phyloP scores from a whole-genome alignment of 2,888 invertebrate genomes.

The Lymantria monacha region DNA sequence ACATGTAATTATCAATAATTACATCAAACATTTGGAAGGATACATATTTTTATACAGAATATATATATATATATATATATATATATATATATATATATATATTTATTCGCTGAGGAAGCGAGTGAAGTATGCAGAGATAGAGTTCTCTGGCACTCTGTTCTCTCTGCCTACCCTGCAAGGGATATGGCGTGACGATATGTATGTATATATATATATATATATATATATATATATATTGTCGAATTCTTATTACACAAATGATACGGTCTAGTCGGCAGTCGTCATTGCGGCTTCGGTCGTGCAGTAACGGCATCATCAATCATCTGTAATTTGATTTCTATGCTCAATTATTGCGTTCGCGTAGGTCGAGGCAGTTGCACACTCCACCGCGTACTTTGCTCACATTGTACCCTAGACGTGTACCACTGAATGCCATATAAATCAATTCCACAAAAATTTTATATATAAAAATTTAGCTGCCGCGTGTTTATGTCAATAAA shows the following conservation, averaged over 20 bases:
- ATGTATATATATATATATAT: neutral
- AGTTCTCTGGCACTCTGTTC: too few species aligned
- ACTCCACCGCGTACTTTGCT: conserved; percentile 53
- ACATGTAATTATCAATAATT: too few species aligned
- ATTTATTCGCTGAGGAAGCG: too few species aligned
- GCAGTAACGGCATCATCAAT: conserved; percentile 81
- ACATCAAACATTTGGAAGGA: too few species aligned
- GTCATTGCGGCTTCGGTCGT: conserved; percentile 75
- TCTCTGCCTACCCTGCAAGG: too few species aligned
- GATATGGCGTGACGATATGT: too few species aligned
- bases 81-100: conserved; percentile 32
- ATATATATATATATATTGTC: conserved; percentile 49
- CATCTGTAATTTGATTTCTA: conserved; percentile 82
- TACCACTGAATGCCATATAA: conserved; percentile 34
- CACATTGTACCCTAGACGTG: conserved; percentile 45
- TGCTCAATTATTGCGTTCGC: conserved; percentile 81
- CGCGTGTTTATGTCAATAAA: neutral
- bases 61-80: too few species aligned
- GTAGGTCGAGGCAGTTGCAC: conserved; percentile 69
- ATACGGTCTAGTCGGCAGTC: conserved; percentile 67
- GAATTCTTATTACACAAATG: conserved; percentile 74
- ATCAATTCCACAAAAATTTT: conserved; percentile 16
- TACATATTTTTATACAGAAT: too few species aligned
- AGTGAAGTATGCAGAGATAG: too few species aligned
- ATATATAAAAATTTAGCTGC: neutral